These are phyloP conservation scores for Maccullochella peelii DNA, from an alignment of 2,113 vertebrate genomes.

Conservation along the genomic window DNA sequence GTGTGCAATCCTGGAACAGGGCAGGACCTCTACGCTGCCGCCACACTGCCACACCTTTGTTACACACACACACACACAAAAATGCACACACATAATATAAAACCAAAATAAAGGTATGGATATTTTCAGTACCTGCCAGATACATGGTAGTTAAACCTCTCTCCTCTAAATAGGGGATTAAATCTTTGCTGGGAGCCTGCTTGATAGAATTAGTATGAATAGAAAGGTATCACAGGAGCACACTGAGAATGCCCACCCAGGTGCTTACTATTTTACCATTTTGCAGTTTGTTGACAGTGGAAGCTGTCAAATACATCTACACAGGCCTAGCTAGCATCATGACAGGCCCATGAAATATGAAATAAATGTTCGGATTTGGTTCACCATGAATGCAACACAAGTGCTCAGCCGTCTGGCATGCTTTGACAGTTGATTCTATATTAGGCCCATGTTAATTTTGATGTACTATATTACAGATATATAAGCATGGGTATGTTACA, in stretches of 20 bases:
- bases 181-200: conserved; percentile 14
- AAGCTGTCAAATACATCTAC: conserved; percentile 7
- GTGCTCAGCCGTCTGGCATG: neutral
- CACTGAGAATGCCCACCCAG: neutral
- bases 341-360: neutral
- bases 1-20: conserved; percentile 94
- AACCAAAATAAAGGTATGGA: neutral
- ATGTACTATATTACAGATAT: neutral
- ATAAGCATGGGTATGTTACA: neutral
- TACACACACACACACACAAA: neutral
- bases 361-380: neutral
- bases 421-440: neutral
- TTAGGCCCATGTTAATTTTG: neutral
- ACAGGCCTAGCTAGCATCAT: neutral
- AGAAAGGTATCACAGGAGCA: conserved; percentile 11
- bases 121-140: conserved; percentile 18
- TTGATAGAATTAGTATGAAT: conserved; percentile 20
- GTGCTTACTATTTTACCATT: neutral
- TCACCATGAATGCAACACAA: neutral
- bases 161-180: conserved; percentile 4
- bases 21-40: conserved; percentile 96
- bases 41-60: conserved; percentile 96
- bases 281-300: conserved; percentile 2
- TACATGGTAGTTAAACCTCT: neutral
- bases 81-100: neutral